These are phyloP conservation scores for Xestia c-nigrum DNA, from an alignment of 2,888 invertebrate species.

Conservation along the genomic window DNA sequence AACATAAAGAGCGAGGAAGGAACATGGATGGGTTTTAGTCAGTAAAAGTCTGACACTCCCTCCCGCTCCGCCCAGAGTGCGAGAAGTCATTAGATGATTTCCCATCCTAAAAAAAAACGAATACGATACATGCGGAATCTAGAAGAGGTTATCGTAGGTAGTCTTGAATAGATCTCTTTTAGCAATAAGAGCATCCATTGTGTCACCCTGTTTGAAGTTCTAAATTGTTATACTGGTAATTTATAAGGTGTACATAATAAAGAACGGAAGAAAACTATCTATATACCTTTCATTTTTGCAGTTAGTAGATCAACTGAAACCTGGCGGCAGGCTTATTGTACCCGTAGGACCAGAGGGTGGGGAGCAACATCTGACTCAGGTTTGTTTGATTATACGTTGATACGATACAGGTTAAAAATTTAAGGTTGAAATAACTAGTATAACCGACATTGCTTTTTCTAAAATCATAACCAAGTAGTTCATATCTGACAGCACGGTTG, in stretches of 20 bases:
- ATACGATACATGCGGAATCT: no score
- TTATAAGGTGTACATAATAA: neutral
- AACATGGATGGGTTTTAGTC: no score
- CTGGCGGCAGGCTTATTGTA: conserved; percentile 97
- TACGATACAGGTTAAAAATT: neutral
- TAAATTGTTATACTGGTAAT: neutral
- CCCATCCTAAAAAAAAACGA: no score
- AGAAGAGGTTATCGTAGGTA: no score
- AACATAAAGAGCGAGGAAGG: no score
- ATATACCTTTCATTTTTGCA: conserved; percentile 75
- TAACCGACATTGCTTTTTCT: neutral
- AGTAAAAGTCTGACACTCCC: no score
- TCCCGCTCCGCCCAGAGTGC: no score
- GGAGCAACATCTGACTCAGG: conserved; percentile 96
- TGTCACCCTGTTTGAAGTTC: neutral
- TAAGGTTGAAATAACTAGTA: neutral
- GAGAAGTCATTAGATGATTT: no score
- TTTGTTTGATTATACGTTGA: conserved; percentile 61
- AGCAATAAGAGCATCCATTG: neutral
- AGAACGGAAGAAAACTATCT: neutral
- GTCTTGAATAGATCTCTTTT: no score
- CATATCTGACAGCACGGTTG: neutral
- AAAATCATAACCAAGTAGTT: neutral
- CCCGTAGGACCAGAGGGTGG: conserved; percentile 97
- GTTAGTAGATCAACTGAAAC: conserved; percentile 96